phyloP scores from a whole-genome alignment of 1,140 invertebrate species.

The Oppia nitens region DNA sequence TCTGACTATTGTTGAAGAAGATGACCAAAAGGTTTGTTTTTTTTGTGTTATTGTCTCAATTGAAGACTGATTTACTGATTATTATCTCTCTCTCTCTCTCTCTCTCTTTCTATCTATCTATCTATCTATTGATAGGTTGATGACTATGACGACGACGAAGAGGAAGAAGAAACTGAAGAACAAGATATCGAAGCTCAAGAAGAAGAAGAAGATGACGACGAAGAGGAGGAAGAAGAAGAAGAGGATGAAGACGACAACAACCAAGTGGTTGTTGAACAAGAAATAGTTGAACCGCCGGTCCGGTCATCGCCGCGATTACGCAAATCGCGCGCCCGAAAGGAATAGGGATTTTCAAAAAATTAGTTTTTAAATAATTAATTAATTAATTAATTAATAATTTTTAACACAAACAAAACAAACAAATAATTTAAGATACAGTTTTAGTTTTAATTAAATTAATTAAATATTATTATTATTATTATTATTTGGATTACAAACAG shows the following conservation, averaged over 20 bases:
- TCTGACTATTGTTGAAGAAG: slow-evolving; percentile 1
- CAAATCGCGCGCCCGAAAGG: slow-evolving; percentile 7
- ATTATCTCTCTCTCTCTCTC: too few relatives aligned
- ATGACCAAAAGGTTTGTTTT: slow-evolving; percentile 3
- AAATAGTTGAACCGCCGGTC: slow-evolving; percentile 1
- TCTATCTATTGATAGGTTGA: too few relatives aligned
- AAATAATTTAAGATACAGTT: too few relatives aligned
- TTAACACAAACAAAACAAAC: too few relatives aligned
- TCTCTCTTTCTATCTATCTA: too few relatives aligned
- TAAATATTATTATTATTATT: too few relatives aligned
- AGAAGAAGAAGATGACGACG: slow-evolving; percentile 30
- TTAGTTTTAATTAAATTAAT: too few relatives aligned
- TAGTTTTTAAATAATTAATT: not conserved
- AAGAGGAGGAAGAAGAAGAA: slow-evolving; percentile 28
- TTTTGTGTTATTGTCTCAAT: not conserved
- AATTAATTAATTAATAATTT: too few relatives aligned
- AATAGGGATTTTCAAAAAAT: not conserved
- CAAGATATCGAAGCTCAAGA: slow-evolving; percentile 19
- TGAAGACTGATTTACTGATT: not conserved
- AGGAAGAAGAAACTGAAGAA: slow-evolving; percentile 19
- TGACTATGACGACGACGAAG: too few relatives aligned
- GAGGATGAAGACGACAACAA: slow-evolving; percentile 21
- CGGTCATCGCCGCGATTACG: not conserved
- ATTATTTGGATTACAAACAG: too few relatives aligned
- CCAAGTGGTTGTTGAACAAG: slow-evolving; percentile 13